Percentiles rank a stretch among this genome's conserved stretches.
phyloP scores from a whole-genome alignment of 2,888 invertebrate genomes.

The Mesorhabditis belari region DNA sequence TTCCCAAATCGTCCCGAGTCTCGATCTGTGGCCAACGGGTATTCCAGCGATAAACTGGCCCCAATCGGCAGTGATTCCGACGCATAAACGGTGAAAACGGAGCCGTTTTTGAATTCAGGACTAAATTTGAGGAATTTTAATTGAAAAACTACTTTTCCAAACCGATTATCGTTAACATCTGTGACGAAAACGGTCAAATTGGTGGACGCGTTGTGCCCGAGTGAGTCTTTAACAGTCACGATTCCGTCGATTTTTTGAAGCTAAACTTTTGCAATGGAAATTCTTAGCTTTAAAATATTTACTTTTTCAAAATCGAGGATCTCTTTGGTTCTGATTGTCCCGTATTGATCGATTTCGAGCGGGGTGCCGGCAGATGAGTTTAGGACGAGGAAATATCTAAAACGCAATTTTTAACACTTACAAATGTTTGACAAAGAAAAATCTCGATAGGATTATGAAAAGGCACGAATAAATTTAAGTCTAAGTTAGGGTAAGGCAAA shows the following conservation, averaged over 20 bases:
- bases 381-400: constrained; percentile 2
- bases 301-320: constrained; percentile 16
- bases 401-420: no score
- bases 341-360: not conserved
- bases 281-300: constrained; percentile 5
- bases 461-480: no score
- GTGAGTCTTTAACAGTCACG: constrained; percentile 7
- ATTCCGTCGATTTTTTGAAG: constrained; percentile 6
- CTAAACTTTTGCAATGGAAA: not conserved
- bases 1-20: constrained; percentile 13
- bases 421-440: no score
- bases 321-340: not conserved
- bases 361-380: constrained; percentile 7
- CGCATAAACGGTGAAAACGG: constrained; percentile 11
- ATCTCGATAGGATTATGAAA: no score
- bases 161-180: constrained; percentile 32
- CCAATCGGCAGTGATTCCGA: constrained; percentile 13
- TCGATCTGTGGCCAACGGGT: constrained; percentile 25
- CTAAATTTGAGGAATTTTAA: constrained; percentile 21
- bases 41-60: constrained; percentile 21
- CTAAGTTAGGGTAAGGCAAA: no score
- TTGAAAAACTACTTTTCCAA: constrained; percentile 1
- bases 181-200: constrained; percentile 14
- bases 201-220: constrained; percentile 9
- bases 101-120: constrained; percentile 27